Conservation (phyloP, 2,888 invertebrate genomes). For the Perizoma affinitatum region DNA sequence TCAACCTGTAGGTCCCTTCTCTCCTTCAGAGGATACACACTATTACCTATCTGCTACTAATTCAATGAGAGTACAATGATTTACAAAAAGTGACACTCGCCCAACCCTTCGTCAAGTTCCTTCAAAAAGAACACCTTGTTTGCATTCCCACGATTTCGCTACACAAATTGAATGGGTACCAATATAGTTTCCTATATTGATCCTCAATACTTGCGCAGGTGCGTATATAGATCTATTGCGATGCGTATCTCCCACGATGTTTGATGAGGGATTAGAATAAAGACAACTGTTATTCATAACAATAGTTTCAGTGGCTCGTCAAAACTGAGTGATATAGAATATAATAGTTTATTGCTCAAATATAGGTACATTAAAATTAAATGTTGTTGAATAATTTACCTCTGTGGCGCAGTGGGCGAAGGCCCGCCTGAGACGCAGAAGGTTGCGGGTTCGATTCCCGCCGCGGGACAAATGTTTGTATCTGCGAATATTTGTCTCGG, state of each 20-base stretch:
- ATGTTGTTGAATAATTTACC: no score
- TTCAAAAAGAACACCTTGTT: slow-evolving; percentile 53
- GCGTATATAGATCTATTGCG: slow-evolving; percentile 15
- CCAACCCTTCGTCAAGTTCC: slow-evolving; percentile 41
- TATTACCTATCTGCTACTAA: background rate
- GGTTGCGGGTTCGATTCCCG: no score
- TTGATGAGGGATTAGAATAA: background rate
- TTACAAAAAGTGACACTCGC: slow-evolving; percentile 12
- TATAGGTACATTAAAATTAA: no score
- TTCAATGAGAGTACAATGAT: background rate
- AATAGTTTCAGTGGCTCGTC: no score
- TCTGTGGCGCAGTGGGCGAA: no score
- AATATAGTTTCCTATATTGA: slow-evolving; percentile 27
- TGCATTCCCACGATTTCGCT: slow-evolving; percentile 54
- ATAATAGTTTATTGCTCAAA: no score
- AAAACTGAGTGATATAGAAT: no score
- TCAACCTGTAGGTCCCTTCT: no score
- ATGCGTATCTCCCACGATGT: slow-evolving; percentile 34
- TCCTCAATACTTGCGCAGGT: slow-evolving; percentile 30
- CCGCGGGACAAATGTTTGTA: no score
- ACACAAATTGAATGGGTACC: slow-evolving; percentile 31
- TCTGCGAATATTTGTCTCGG: no score
- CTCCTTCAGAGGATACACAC: background rate
- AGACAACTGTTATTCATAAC: no score
- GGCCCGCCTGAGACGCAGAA: no score